Percentiles rank a stretch among this genome's conserved stretches.
Conservation (phyloP, 2,113 vertebrate species). For the Ptilorrhoa leucosticta region DNA sequence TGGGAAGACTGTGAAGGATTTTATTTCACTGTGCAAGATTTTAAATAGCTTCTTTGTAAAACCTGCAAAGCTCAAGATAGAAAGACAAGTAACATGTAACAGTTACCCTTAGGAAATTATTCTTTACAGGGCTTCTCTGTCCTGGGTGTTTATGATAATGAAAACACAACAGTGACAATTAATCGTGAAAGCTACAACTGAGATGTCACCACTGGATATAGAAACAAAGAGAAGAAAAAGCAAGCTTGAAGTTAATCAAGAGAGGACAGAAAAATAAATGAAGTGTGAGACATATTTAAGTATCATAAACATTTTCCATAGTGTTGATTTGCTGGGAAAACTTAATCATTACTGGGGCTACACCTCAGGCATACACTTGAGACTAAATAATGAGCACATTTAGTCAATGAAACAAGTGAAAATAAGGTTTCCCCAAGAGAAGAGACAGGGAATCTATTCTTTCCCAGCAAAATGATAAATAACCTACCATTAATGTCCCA, state of each 20-base stretch:
- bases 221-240: neutral
- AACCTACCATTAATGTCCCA: conserved; percentile 37
- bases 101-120: neutral
- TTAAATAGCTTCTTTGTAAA: neutral
- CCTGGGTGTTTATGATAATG: neutral
- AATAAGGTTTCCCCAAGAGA: conserved; percentile 46
- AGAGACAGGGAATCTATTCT: conserved; percentile 54
- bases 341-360: conserved; percentile 33
- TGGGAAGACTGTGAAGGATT: neutral
- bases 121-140: neutral
- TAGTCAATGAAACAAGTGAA: conserved; percentile 60
- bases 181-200: neutral
- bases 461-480: conserved; percentile 50
- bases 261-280: conserved; percentile 42
- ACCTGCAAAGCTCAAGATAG: neutral
- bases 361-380: conserved; percentile 33
- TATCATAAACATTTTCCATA: conserved; percentile 34
- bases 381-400: conserved; percentile 60
- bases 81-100: neutral
- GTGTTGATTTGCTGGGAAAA: conserved; percentile 6
- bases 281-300: conserved; percentile 47
- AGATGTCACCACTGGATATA: neutral
- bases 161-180: neutral
- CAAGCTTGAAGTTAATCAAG: conserved; percentile 28
- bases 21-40: neutral